Percentiles rank a stretch among this genome's conserved stretches.
These are phyloP conservation scores for Volucella bombylans DNA, from an alignment of 2,888 invertebrate genomes.

Conservation along the genomic window DNA sequence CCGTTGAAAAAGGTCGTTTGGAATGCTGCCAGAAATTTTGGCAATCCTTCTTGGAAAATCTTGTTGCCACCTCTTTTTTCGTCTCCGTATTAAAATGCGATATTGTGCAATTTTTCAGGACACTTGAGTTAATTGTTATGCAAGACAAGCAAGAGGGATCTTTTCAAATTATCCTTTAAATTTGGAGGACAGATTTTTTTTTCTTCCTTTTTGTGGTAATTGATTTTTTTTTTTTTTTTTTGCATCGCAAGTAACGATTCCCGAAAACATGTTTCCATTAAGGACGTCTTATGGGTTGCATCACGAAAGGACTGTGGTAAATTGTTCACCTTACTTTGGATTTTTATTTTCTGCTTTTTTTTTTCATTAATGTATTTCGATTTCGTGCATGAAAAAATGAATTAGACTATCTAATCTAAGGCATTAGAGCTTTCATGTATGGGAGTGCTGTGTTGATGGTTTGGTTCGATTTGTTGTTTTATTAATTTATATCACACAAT, in stretches of 20 bases:
- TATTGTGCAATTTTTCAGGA: constrained; percentile 57
- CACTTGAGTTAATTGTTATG: constrained; percentile 67
- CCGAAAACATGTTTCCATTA: not conserved
- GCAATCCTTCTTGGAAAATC: constrained; percentile 35
- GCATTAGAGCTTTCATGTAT: constrained; percentile 4
- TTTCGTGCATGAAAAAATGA: constrained; percentile 49
- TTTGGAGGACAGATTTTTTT: constrained; percentile 3
- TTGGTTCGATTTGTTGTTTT: not conserved
- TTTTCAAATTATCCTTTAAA: constrained; percentile 33
- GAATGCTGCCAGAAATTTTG: constrained; percentile 61
- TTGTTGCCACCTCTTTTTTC: not conserved
- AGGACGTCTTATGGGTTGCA: not conserved
- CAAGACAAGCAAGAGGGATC: constrained; percentile 33
- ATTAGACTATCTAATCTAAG: constrained; percentile 22
- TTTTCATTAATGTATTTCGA: constrained; percentile 25
- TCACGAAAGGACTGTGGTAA: constrained; percentile 21
- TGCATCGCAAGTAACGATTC: constrained; percentile 30
- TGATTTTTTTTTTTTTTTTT: constrained; percentile 1
- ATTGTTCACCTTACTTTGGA: constrained; percentile 33
- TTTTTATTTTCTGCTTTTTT: constrained; percentile 17
- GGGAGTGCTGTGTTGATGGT: not conserved
- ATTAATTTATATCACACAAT: not conserved
- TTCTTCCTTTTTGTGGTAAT: too few relatives aligned
- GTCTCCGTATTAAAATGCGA: constrained; percentile 2
- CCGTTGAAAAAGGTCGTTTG: constrained; percentile 34